Conservation (phyloP, 2,113 vertebrate species). For the Sinocyclocheilus anshuiensis region DNA sequence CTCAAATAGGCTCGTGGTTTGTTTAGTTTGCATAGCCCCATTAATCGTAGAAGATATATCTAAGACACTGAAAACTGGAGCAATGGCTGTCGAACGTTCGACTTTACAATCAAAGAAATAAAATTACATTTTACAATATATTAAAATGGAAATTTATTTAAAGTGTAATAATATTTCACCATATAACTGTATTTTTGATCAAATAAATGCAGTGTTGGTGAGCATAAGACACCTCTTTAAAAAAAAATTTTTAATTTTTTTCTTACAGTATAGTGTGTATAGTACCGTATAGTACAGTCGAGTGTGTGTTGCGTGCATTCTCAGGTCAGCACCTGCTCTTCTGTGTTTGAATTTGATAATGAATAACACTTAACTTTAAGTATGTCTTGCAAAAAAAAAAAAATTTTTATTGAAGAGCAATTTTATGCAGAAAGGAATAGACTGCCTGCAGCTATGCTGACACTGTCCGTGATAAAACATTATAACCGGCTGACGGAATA, state of each 20-base stretch:
- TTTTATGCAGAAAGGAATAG: conserved; percentile 32
- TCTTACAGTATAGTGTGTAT: not conserved
- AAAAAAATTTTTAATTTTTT: too few relatives aligned
- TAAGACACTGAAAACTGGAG: not conserved
- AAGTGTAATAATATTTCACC: not conserved
- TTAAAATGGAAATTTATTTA: not conserved
- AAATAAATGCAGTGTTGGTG: not conserved
- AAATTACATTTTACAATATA: not conserved
- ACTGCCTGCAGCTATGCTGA: conserved; percentile 39
- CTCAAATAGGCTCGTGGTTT: not conserved
- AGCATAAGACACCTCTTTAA: not conserved
- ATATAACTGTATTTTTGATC: not conserved
- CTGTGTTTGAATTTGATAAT: conserved; percentile 2
- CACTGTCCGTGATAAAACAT: not conserved
- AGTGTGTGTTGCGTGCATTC: not conserved
- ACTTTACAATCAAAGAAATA: not conserved
- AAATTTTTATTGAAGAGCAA: conserved; percentile 34
- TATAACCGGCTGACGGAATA: conserved; percentile 33
- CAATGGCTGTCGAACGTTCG: not conserved
- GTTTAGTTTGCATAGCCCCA: not conserved
- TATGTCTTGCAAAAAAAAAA: not conserved
- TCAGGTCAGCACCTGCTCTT: not conserved
- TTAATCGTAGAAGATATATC: not conserved
- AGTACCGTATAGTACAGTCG: not conserved
- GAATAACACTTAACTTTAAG: not conserved